Base-by-base conservation (phyloP, 2,888 invertebrate genomes). In the Cyclophora punctaria region DNA sequence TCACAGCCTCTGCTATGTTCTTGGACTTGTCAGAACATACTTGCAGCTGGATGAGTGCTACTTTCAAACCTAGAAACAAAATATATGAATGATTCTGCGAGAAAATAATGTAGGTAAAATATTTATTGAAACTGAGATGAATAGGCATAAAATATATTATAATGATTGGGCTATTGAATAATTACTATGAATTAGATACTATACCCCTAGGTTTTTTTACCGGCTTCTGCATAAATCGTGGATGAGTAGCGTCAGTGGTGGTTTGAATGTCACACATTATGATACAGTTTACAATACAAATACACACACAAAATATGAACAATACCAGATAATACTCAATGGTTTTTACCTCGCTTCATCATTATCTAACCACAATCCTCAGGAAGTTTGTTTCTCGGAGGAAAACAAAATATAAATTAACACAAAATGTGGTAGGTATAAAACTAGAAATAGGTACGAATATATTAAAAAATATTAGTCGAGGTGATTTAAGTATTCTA, bases 1-100 rank as follows among this genome's bases (percentile, higher is more conserved):
- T 86, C 0, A 92, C 81, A 0, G 96, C 97, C 63, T 91, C 90
- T 35, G 90, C 80, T 7, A 98, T 79, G 81, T 98, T 98, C 54
- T 90, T 91, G 0, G 83, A 63, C 76, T 97, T 97, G 69, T 94
- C 92, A 5, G 90, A 89, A 0, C 93, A 91, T 4, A 96, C 96
- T 35, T 91, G 88, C 58, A 96, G 75, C 80, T 98, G 98, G n/a
- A 97, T 89, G 57, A 98, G 76, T 0, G 95, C 98, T 56, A 97
- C 77, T 65, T 91, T 90, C 47, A 95, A 82, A 48, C 89, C 94
- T 93, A 60, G 6, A 75, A 71, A 3, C 47, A 48, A 35, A 45
- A 50, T 47, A 50, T 50, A 34, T 46, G 5, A 43, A 20, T 5
- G 20, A 5, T 7, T 49, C 37, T 37, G 37, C 5, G 4, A 37